A percentile compares a stretch with the other conserved stretches of the same genome.
phyloP scores from a whole-genome alignment of 2,888 invertebrate species.

The Nowickia ferox region DNA sequence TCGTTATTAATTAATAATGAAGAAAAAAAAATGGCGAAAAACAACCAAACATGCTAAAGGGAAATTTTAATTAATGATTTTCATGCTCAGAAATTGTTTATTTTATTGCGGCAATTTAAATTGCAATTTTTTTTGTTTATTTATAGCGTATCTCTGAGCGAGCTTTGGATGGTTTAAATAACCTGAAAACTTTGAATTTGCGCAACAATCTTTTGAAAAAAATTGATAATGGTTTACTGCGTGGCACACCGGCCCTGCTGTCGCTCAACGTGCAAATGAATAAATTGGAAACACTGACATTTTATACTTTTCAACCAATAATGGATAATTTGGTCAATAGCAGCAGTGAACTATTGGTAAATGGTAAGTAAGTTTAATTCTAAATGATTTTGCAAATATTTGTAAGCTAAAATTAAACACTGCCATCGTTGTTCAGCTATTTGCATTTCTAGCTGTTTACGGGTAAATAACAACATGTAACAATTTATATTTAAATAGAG shows the following conservation, averaged over 20 bases:
- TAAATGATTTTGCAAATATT: background rate
- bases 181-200: slow-evolving; percentile 88
- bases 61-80: slow-evolving; percentile 13
- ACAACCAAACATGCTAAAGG: background rate
- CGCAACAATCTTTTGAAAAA: slow-evolving; percentile 90
- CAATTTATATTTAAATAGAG: slow-evolving; percentile 56
- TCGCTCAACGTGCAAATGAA: slow-evolving; percentile 91
- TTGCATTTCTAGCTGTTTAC: background rate
- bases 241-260: slow-evolving; percentile 88
- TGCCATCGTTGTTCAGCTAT: background rate
- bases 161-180: slow-evolving; percentile 90
- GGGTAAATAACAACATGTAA: slow-evolving; percentile 38
- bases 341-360: slow-evolving; percentile 89
- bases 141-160: slow-evolving; percentile 88
- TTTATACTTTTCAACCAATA: slow-evolving; percentile 89
- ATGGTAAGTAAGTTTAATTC: slow-evolving; percentile 88
- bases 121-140: slow-evolving; percentile 6
- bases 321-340: slow-evolving; percentile 90
- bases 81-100: background rate
- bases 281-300: slow-evolving; percentile 89
- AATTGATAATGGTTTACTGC: slow-evolving; percentile 89
- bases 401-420: background rate
- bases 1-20: slow-evolving; percentile 35
- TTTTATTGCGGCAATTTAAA: background rate
- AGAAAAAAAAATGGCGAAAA: background rate